phyloP scores from a whole-genome alignment of 2,113 vertebrate genomes.

The Aix galericulata region DNA sequence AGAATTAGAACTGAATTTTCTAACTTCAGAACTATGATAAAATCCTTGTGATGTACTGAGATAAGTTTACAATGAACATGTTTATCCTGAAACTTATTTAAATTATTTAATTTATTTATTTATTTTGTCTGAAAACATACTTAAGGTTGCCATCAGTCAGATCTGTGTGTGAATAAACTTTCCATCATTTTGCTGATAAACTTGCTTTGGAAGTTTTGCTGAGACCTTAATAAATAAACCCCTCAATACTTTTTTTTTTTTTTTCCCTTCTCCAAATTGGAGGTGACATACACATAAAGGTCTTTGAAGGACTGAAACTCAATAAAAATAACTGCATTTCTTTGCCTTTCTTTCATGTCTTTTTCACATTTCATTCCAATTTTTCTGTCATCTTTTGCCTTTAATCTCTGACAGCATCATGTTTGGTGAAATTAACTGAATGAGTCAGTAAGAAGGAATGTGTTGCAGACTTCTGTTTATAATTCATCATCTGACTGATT shows the following conservation, averaged over 20 bases:
- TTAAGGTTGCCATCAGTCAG: background rate
- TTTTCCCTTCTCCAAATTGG: background rate
- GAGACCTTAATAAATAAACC: background rate
- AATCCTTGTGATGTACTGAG: background rate
- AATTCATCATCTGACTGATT: slow-evolving; percentile 19
- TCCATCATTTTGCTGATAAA: background rate
- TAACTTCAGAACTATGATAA: background rate
- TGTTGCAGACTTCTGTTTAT: slow-evolving; percentile 35
- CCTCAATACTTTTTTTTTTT: background rate
- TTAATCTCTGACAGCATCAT: background rate
- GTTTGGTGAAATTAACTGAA: background rate
- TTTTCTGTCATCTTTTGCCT: slow-evolving; percentile 8
- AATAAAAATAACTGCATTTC: background rate
- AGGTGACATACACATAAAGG: background rate
- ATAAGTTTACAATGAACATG: background rate
- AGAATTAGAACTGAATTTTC: background rate
- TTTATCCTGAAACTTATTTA: background rate
- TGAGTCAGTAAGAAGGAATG: slow-evolving; percentile 12
- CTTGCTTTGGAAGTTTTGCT: background rate
- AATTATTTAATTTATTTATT: background rate
- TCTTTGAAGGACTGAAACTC: background rate
- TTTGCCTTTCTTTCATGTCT: background rate
- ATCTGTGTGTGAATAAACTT: background rate
- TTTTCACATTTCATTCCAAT: background rate
- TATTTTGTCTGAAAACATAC: background rate